Conservation (phyloP, 2,888 invertebrate species). For the Clitarchus hookeri region DNA sequence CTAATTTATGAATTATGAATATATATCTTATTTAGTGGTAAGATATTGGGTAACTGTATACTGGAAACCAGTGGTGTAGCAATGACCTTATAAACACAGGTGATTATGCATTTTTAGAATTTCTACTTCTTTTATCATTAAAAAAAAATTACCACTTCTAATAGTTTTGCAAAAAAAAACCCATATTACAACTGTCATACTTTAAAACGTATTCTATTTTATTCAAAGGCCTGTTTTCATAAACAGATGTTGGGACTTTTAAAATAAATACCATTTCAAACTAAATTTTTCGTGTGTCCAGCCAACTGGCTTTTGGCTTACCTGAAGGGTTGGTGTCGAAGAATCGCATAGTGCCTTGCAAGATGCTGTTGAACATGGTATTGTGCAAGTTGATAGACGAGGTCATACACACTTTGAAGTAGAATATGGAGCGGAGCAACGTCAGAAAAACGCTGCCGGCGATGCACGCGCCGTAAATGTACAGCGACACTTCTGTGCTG, state of each 20-base stretch:
- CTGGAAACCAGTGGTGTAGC: too few species aligned
- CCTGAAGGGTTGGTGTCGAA: constrained; percentile 85
- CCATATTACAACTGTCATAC: too few species aligned
- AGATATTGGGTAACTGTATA: too few species aligned
- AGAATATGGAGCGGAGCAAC: constrained; percentile 68
- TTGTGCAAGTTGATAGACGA: constrained; percentile 77
- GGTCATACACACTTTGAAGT: constrained; percentile 74
- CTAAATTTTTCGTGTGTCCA: too few species aligned
- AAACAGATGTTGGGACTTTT: not conserved
- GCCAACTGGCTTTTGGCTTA: constrained; percentile 51
- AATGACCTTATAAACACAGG: too few species aligned
- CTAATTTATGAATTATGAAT: too few species aligned
- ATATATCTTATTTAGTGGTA: too few species aligned
- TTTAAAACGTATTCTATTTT: too few species aligned
- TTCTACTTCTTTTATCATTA: too few species aligned
- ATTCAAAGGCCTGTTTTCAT: not conserved
- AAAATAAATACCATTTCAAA: not conserved
- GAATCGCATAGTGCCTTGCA: constrained; percentile 78
- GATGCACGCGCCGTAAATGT: constrained; percentile 64
- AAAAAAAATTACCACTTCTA: too few species aligned
- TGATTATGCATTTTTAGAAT: too few species aligned
- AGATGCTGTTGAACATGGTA: constrained; percentile 74
- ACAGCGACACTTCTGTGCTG: constrained; percentile 40
- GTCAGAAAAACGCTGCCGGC: constrained; percentile 64
- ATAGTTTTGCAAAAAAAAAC: too few species aligned